These are phyloP conservation scores for Geotrypetes seraphini DNA, from an alignment of 2,797 vertebrate species.

Conservation along the genomic window DNA sequence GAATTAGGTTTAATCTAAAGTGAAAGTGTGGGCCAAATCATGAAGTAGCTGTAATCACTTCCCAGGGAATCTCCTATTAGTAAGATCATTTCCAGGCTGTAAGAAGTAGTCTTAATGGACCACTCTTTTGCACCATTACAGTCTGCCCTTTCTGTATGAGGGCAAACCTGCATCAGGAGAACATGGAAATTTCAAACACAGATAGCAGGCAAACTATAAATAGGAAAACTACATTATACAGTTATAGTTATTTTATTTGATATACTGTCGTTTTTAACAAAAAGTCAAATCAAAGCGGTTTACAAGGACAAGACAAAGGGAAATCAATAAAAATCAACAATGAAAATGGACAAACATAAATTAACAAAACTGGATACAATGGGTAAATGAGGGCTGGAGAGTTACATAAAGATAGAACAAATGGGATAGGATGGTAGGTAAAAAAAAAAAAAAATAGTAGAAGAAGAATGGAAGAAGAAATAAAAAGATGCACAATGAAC, in stretches of 20 bases:
- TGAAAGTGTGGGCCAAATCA: not conserved
- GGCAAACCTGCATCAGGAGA: constrained; percentile 12
- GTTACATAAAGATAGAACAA: no score
- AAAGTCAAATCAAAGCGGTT: no score
- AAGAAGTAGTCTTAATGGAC: not conserved
- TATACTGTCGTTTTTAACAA: constrained; percentile 18
- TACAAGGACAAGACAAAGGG: no score
- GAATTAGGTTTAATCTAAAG: not conserved
- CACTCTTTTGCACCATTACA: not conserved
- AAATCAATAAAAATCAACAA: no score
- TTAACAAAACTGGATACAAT: no score
- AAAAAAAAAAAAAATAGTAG: no score
- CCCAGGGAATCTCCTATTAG: not conserved
- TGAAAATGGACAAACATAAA: no score
- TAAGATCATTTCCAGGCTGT: constrained; percentile 8
- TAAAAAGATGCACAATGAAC: no score
- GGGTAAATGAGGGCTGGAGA: no score
- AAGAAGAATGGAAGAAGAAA: no score
- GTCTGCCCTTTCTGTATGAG: not conserved
- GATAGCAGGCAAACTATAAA: constrained; percentile 28
- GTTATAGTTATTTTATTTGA: no score
- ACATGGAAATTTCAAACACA: constrained; percentile 15
- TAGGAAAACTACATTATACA: constrained; percentile 13
- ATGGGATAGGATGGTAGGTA: no score
- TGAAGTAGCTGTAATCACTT: constrained; percentile 2